Conservation (phyloP, 2,888 invertebrate species). For the Epirrita christyi region DNA sequence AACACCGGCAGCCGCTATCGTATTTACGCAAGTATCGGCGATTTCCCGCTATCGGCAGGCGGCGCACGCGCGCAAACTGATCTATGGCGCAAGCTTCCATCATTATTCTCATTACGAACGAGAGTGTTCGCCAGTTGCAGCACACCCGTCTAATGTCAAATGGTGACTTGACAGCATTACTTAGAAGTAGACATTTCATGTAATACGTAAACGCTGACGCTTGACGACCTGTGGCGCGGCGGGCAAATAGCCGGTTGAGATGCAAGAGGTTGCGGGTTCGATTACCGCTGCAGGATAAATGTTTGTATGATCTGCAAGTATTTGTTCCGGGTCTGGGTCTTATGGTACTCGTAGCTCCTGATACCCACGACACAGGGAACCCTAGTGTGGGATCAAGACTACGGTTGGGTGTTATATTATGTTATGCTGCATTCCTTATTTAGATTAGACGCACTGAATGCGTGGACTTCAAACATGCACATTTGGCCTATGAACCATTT, state of each 20-base stretch:
- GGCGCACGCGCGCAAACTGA: conserved; percentile 65
- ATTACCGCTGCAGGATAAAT: no score
- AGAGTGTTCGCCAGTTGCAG: conserved; percentile 62
- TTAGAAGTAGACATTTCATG: conserved; percentile 43
- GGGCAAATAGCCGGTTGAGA: no score
- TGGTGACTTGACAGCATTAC: conserved; percentile 59
- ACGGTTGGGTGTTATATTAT: no score
- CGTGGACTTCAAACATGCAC: neutral
- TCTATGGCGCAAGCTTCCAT: conserved; percentile 76
- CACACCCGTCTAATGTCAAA: conserved; percentile 57
- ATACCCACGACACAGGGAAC: no score
- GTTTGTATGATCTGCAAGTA: no score
- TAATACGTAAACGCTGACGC: conserved; percentile 40
- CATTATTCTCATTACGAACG: conserved; percentile 76
- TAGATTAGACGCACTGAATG: conserved; percentile 17
- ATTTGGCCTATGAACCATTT: neutral
- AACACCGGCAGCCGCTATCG: conserved; percentile 59
- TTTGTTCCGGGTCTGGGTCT: no score
- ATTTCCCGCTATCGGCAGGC: conserved; percentile 71
- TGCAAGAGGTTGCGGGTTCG: no score
- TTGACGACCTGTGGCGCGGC: no score
- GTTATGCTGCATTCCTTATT: no score
- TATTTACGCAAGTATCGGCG: conserved; percentile 78
- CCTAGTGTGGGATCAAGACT: no score
- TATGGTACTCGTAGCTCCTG: no score